Conservation (phyloP, 2,797 vertebrate genomes). For the Miichthys miiuy region DNA sequence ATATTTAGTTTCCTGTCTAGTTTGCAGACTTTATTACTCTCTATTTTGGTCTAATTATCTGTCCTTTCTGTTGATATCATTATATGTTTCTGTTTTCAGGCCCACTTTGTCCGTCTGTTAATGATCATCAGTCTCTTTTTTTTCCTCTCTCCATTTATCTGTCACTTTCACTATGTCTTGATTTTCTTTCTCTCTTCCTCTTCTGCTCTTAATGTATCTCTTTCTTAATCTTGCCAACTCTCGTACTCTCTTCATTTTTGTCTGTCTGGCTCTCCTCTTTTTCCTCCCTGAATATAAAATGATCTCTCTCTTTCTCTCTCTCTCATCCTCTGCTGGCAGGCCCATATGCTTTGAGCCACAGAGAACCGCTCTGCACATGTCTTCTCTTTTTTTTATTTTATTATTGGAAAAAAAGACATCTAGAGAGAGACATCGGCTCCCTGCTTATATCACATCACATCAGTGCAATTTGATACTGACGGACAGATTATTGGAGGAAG, state of each 20-base stretch:
- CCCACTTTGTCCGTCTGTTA: conserved; percentile 37
- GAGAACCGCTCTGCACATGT: conserved; percentile 31
- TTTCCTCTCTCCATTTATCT: conserved; percentile 18
- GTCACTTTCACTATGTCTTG: conserved; percentile 30
- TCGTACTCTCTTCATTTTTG: conserved; percentile 27
- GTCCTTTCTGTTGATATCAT: conserved; percentile 1
- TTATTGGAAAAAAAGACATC: conserved; percentile 51
- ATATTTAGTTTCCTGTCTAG: not conserved
- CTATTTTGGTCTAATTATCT: conserved; percentile 14
- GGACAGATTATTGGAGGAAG: conserved; percentile 39
- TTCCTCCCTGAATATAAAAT: conserved; percentile 25
- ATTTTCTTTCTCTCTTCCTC: conserved; percentile 16
- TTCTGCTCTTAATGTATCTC: conserved; percentile 34
- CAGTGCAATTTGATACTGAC: conserved; percentile 45
- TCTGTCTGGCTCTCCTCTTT: conserved; percentile 19
- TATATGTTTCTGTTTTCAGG: not conserved
- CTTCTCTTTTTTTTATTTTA: not conserved
- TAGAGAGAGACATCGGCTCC: conserved; percentile 34
- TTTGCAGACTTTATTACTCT: not conserved
- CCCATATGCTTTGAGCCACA: conserved; percentile 42
- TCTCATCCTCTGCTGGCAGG: conserved; percentile 34
- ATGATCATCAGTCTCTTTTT: conserved; percentile 34
- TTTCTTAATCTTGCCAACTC: conserved; percentile 26
- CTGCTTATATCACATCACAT: conserved; percentile 57
- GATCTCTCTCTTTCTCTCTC: not conserved